A percentile compares a stretch with the other conserved stretches of the same genome.
These are phyloP conservation scores for Felis catus DNA, from an alignment of 2,113 vertebrate species.

Conservation along the genomic window DNA sequence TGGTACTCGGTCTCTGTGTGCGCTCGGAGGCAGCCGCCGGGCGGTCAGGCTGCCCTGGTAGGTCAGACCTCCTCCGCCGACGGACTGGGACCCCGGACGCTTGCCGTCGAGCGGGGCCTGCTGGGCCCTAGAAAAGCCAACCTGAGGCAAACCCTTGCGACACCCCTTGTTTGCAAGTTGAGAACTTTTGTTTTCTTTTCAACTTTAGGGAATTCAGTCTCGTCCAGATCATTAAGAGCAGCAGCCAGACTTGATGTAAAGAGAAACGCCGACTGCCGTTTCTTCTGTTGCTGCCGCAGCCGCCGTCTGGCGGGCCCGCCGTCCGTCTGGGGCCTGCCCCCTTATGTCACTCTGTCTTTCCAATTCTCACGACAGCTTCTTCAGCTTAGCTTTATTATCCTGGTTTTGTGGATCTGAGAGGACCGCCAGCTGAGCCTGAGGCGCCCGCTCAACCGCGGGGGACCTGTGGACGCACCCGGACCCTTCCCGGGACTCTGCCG, in stretches of 20 bases:
- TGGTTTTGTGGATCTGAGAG: accelerated
- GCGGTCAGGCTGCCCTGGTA: background rate
- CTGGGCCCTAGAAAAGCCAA: background rate
- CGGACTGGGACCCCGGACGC: background rate
- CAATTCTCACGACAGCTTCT: background rate
- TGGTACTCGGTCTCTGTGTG: accelerated
- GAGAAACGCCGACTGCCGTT: accelerated
- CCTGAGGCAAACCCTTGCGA: too few relatives aligned
- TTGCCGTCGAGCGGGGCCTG: accelerated
- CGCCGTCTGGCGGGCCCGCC: accelerated
- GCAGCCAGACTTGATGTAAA: background rate
- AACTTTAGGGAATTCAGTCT: background rate
- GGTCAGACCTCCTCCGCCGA: background rate
- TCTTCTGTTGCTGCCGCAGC: accelerated
- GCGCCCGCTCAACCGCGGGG: accelerated
- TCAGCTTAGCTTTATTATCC: background rate
- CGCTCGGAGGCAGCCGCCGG: accelerated
- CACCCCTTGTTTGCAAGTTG: background rate
- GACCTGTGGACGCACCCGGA: accelerated
- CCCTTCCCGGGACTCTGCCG: background rate
- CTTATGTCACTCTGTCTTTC: accelerated
- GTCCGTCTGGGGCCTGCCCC: background rate
- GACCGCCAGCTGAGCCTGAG: background rate
- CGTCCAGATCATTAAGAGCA: background rate
- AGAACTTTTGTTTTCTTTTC: background rate